Evolutionary conservation across 1,140 invertebrate genomes (phyloP).

Genomic region (Vanessa tameamea): DNA sequence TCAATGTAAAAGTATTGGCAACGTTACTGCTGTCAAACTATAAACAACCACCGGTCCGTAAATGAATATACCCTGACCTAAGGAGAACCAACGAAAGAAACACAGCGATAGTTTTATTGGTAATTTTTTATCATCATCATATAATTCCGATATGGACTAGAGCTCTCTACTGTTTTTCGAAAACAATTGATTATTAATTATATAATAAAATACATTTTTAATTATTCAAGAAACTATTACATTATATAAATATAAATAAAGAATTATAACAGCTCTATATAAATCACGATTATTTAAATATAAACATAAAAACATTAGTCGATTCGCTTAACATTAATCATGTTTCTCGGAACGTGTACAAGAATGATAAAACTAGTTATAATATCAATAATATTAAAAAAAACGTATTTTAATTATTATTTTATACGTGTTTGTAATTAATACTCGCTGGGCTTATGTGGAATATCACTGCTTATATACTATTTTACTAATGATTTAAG

Average conservation of each 20-base stretch:
- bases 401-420: neutral
- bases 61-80: no score
- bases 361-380: conserved; percentile 2
- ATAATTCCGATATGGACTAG: no score
- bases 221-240: neutral
- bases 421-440: neutral
- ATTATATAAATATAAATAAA: neutral
- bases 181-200: no score
- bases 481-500: no score
- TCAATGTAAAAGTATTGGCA: no score
- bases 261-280: conserved; percentile 1
- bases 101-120: no score
- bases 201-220: no score
- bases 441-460: neutral
- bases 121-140: no score
- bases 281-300: conserved; percentile 14
- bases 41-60: no score
- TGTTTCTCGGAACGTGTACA: conserved; percentile 22
- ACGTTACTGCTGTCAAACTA: no score
- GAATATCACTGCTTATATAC: neutral
- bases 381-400: conserved; percentile 6
- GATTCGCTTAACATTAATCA: conserved; percentile 9
- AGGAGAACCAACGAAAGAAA: no score
- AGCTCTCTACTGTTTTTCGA: no score
- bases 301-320: conserved; percentile 18